A percentile compares a stretch with the other conserved stretches of the same genome.
phyloP scores from a whole-genome alignment of 2,797 vertebrate genomes.

The Ficedula albicollis region DNA sequence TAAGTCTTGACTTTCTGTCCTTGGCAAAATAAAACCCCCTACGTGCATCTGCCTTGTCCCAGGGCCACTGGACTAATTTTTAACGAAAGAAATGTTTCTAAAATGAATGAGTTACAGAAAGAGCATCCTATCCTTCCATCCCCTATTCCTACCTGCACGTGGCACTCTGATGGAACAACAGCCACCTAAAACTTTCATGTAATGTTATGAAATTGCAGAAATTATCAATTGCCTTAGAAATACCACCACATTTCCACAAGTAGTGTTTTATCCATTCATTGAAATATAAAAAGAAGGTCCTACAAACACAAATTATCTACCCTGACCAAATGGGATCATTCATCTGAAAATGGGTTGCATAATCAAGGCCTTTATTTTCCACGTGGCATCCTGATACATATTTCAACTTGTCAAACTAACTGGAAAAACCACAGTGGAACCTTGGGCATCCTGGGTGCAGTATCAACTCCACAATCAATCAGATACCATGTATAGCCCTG shows the following conservation, averaged over 20 bases:
- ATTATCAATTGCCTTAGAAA: not conserved
- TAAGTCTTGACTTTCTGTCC: conserved; percentile 36
- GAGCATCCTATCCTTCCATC: not conserved
- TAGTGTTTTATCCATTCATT: not conserved
- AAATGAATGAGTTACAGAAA: conserved; percentile 14
- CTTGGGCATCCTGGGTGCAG: not conserved
- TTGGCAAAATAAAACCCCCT: conserved; percentile 27
- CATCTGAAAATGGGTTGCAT: not conserved
- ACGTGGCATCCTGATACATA: not conserved
- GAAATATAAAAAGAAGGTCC: not conserved
- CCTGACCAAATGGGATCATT: not conserved
- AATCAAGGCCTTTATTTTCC: not conserved
- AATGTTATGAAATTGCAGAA: not conserved
- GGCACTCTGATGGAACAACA: not conserved
- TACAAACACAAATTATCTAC: not conserved
- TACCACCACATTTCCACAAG: not conserved
- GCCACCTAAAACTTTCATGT: not conserved
- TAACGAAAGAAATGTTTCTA: not conserved
- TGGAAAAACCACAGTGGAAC: not conserved
- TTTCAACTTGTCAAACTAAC: not conserved
- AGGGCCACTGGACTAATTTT: not conserved
- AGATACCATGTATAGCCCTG: not conserved
- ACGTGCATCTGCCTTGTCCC: conserved; percentile 12
- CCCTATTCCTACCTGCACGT: not conserved
- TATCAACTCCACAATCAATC: not conserved